phyloP scores from a whole-genome alignment of 2,113 vertebrate genomes.

The Myotis brandtii region DNA sequence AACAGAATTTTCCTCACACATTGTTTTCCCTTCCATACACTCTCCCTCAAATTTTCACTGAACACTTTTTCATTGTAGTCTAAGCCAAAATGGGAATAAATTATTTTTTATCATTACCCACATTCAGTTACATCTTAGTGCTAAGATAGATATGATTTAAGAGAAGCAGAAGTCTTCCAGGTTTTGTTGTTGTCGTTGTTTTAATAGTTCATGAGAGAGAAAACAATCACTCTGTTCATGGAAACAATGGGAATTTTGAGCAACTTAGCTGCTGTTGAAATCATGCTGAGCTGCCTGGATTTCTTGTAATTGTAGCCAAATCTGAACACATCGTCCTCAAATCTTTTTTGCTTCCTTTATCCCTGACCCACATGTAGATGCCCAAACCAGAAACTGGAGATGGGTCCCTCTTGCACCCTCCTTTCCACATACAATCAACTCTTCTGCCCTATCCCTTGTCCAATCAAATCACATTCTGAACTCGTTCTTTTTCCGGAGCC shows the following conservation, averaged over 20 bases:
- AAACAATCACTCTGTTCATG: neutral
- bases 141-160: neutral
- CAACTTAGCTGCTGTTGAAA: neutral
- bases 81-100: neutral
- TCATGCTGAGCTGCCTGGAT: neutral
- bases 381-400: neutral
- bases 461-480: neutral
- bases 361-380: neutral
- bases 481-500: neutral
- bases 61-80: neutral
- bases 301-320: neutral
- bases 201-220: neutral
- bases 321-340: neutral
- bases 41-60: neutral
- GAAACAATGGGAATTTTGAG: neutral
- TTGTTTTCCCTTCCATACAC: neutral
- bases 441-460: neutral
- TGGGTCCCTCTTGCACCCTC: accelerated
- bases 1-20: neutral
- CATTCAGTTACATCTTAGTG: neutral
- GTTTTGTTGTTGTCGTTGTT: neutral
- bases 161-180: neutral
- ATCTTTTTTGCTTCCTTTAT: neutral
- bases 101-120: neutral
- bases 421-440: neutral